A percentile compares a stretch with the other conserved stretches of the same genome.
Evolutionary conservation across 2,888 invertebrate species (phyloP).

Genomic region (Eilema sororculum): DNA sequence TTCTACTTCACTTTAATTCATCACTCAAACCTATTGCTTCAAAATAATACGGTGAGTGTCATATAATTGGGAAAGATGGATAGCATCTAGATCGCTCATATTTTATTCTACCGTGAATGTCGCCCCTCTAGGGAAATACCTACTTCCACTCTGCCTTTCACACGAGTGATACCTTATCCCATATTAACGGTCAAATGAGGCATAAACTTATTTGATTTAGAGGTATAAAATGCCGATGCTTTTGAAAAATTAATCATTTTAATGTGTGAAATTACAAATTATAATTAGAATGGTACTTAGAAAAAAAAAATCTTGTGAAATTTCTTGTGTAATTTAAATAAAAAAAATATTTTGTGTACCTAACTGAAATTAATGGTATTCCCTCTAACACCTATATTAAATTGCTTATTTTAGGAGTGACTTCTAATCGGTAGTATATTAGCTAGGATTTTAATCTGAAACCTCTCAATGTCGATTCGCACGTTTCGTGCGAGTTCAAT

Average conservation of each 20-base stretch:
- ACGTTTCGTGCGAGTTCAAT: too few relatives aligned
- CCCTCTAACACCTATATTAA: too few relatives aligned
- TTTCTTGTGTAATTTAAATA: too few relatives aligned
- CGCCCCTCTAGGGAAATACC: slow-evolving; percentile 1
- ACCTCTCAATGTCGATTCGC: too few relatives aligned
- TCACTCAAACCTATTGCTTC: neutral
- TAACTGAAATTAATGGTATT: too few relatives aligned
- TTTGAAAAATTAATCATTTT: neutral
- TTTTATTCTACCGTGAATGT: slow-evolving; percentile 1
- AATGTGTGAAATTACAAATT: neutral
- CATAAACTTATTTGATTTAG: neutral
- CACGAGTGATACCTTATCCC: neutral
- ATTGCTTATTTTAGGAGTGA: too few relatives aligned
- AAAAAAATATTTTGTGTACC: too few relatives aligned
- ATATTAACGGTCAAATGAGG: neutral
- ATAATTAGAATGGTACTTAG: neutral
- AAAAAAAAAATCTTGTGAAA: too few relatives aligned
- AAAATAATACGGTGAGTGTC: slow-evolving; percentile 6
- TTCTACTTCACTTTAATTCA: neutral
- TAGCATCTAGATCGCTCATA: neutral
- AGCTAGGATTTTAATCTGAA: too few relatives aligned
- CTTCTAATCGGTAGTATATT: too few relatives aligned
- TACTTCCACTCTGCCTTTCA: neutral
- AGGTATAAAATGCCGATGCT: neutral
- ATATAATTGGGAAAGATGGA: slow-evolving; percentile 1